These are phyloP conservation scores for Bombus confusus DNA, from an alignment of 1,140 invertebrate genomes.

Conservation along the genomic window DNA sequence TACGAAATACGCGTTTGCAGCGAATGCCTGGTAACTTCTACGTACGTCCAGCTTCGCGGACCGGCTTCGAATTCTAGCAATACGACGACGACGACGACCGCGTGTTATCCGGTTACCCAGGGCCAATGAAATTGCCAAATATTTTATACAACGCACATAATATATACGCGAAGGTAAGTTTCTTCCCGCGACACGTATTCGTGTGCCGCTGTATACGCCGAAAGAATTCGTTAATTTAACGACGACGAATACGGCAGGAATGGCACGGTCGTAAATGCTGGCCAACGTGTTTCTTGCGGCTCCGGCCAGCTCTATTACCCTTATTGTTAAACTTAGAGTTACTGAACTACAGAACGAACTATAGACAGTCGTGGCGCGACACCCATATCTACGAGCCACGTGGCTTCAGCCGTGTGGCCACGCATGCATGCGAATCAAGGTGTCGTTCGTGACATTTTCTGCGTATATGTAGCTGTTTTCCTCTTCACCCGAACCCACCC, in stretches of 20 bases:
- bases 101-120: too few relatives aligned
- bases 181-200: too few relatives aligned
- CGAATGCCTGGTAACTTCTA: too few relatives aligned
- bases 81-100: too few relatives aligned
- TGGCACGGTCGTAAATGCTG: constrained; percentile 39
- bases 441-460: constrained; percentile 39
- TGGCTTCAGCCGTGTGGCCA: constrained; percentile 76
- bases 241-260: constrained; percentile 44
- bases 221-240: constrained; percentile 67
- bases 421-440: constrained; percentile 61
- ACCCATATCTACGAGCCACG: constrained; percentile 78
- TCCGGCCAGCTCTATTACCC: constrained; percentile 73
- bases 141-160: too few relatives aligned
- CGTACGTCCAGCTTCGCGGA: too few relatives aligned
- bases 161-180: too few relatives aligned
- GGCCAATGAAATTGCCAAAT: too few relatives aligned
- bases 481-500: neutral
- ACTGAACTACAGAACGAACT: constrained; percentile 81
- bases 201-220: too few relatives aligned
- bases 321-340: constrained; percentile 82
- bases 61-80: too few relatives aligned
- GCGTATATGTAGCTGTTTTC: neutral
- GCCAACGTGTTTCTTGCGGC: constrained; percentile 68
- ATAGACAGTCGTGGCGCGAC: constrained; percentile 76
- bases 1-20: too few relatives aligned